Evolutionary conservation across 2,888 invertebrate genomes (phyloP).

Genomic region (Candidula unifasciata): DNA sequence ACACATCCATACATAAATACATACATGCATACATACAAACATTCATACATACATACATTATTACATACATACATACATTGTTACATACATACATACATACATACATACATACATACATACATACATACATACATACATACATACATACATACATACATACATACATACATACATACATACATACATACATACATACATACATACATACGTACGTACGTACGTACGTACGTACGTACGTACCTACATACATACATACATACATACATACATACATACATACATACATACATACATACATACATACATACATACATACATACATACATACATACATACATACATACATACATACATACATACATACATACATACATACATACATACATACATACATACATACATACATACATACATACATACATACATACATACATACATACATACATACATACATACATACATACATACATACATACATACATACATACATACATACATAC

Average conservation of each 20-base stretch:
- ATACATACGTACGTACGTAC: conserved; percentile 22
- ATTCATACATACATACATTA: not conserved
- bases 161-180: not conserved
- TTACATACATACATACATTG: not conserved
- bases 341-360: conserved; percentile 18
- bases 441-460: conserved; percentile 21
- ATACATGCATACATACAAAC: not conserved
- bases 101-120: not conserved
- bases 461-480: conserved; percentile 21
- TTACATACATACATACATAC: not conserved
- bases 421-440: conserved; percentile 21
- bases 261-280: conserved; percentile 21
- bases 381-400: conserved; percentile 21
- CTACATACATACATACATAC: conserved; percentile 16
- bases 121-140: conserved; percentile 22
- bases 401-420: conserved; percentile 21
- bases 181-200: conserved; percentile 30
- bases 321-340: conserved; percentile 21
- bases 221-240: conserved; percentile 5
- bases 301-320: conserved; percentile 21
- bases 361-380: conserved; percentile 21
- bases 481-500: conserved; percentile 21
- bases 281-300: conserved; percentile 21
- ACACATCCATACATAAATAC: not conserved
- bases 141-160: conserved; percentile 27